Conservation (phyloP, 2,888 invertebrate genomes). For the Dryobota labecula region DNA sequence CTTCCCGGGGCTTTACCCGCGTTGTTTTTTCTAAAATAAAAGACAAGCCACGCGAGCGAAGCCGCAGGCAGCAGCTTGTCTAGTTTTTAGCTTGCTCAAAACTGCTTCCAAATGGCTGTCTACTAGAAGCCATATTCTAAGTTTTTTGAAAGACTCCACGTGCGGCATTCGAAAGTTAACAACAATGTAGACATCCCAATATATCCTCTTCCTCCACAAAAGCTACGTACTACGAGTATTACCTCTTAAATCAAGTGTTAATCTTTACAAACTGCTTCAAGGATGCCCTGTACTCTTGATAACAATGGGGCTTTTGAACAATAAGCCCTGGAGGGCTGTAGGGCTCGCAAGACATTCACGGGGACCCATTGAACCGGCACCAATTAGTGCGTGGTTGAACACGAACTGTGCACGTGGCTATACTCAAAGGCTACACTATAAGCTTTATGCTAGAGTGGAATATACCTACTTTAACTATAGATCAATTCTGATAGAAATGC, state of each 20-base stretch:
- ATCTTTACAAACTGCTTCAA: slow-evolving; percentile 49
- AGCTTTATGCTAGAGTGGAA: background rate
- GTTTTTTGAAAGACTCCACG: background rate
- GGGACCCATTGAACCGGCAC: slow-evolving; percentile 46
- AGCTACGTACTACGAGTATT: slow-evolving; percentile 15
- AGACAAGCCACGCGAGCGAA: too few species aligned
- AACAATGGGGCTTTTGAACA: slow-evolving; percentile 54
- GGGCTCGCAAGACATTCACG: slow-evolving; percentile 34
- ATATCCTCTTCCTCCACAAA: background rate
- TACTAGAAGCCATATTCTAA: background rate
- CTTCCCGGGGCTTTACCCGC: too few species aligned
- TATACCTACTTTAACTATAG: background rate
- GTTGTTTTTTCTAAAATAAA: too few species aligned
- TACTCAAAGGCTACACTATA: background rate
- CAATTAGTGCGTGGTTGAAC: slow-evolving; percentile 54
- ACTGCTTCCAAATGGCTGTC: too few species aligned
- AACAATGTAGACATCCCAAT: background rate
- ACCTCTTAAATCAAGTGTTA: slow-evolving; percentile 37
- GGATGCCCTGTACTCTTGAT: slow-evolving; percentile 20
- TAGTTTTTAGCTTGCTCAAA: too few species aligned
- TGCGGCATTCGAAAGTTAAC: slow-evolving; percentile 2
- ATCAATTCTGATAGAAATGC: background rate
- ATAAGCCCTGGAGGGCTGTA: slow-evolving; percentile 35
- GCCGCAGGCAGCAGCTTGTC: too few species aligned
- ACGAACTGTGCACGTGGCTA: slow-evolving; percentile 3